These are phyloP conservation scores for Zosterops lateralis DNA, from an alignment of 2,113 vertebrate species.

Conservation along the genomic window DNA sequence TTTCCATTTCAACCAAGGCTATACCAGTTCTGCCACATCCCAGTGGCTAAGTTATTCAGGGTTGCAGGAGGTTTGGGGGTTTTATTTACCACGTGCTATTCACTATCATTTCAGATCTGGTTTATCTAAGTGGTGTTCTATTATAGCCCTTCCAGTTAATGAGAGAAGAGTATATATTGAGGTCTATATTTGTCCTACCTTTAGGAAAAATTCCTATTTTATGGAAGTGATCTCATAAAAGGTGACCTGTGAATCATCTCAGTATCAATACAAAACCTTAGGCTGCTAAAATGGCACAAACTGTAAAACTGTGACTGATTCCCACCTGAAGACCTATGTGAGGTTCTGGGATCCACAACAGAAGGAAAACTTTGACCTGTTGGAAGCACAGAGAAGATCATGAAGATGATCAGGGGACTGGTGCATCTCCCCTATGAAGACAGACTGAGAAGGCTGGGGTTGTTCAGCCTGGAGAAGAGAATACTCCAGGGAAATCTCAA, in stretches of 20 bases:
- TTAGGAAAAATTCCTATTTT: not conserved
- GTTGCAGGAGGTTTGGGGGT: fast-evolving
- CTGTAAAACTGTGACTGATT: not conserved
- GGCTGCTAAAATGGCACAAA: not conserved
- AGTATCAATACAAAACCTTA: not conserved
- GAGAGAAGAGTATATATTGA: not conserved
- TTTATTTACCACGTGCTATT: not conserved
- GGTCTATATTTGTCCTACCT: not conserved
- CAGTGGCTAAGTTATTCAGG: not conserved
- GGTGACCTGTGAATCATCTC: not conserved
- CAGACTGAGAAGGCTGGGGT: not conserved
- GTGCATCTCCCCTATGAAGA: not conserved
- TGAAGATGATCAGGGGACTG: no score
- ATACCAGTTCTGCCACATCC: not conserved
- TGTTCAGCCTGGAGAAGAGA: not conserved
- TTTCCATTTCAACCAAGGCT: not conserved
- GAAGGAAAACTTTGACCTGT: not conserved
- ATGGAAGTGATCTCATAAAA: not conserved
- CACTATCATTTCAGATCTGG: not conserved
- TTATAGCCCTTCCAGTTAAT: not conserved
- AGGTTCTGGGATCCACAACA: not conserved
- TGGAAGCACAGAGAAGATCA: not conserved
- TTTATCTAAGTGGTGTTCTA: not conserved
- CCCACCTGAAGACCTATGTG: fast-evolving
- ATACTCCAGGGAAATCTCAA: no score